phyloP scores from a whole-genome alignment of 2,797 vertebrate species.

The Meda fulgida region DNA sequence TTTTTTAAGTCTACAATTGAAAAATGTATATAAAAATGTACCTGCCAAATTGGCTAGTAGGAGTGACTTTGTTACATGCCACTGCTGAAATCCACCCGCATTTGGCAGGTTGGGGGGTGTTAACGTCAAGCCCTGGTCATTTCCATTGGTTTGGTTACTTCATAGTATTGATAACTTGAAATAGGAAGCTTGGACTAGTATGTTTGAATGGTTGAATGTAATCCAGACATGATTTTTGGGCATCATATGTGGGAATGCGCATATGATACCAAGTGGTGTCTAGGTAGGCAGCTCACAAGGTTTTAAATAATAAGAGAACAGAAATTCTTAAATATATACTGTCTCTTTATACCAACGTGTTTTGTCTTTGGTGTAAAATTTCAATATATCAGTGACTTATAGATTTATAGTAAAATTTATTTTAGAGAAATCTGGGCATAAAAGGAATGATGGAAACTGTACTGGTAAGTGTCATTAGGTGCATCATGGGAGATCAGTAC shows the following conservation, averaged over 20 bases:
- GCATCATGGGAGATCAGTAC: slow-evolving; percentile 66
- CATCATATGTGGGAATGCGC: not conserved
- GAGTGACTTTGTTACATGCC: too few species aligned
- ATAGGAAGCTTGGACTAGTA: not conserved
- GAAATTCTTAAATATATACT: too few species aligned
- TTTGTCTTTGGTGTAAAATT: not conserved
- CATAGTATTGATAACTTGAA: too few species aligned
- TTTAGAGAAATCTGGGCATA: not conserved
- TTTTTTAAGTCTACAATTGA: too few species aligned
- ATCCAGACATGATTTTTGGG: not conserved
- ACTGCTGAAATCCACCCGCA: too few species aligned
- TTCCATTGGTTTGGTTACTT: too few species aligned
- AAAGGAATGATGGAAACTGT: not conserved
- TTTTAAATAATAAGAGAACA: not conserved
- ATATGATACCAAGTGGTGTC: not conserved
- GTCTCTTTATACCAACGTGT: not conserved
- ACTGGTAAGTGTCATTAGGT: too few species aligned
- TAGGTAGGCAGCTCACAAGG: not conserved
- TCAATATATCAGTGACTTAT: not conserved
- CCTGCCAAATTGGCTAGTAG: too few species aligned
- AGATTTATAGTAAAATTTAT: not conserved
- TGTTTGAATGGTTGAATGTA: not conserved
- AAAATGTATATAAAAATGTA: too few species aligned
- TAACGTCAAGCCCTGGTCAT: too few species aligned
- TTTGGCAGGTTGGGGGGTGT: too few species aligned